A percentile compares a stretch with the other conserved stretches of the same genome.
phyloP scores from a whole-genome alignment of 2,888 invertebrate genomes.

The Archaeoteleia sp. region DNA sequence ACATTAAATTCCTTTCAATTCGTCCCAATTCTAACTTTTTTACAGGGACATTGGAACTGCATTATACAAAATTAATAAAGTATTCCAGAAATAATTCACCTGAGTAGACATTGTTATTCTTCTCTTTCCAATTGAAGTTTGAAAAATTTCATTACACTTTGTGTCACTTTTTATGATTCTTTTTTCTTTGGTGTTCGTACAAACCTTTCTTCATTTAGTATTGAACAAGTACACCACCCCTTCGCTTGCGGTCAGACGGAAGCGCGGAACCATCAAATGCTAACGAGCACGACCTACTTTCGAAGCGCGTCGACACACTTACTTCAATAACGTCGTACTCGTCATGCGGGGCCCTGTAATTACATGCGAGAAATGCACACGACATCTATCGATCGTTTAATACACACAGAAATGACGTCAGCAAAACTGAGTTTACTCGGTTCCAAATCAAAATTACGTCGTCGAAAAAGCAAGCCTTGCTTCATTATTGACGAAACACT shows the following conservation, averaged over 20 bases:
- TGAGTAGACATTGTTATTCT: too few relatives aligned
- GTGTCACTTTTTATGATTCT: neutral
- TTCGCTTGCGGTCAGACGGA: slow-evolving; percentile 34
- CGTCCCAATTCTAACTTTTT: too few relatives aligned
- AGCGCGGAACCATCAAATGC: slow-evolving; percentile 56
- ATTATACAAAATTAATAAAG: too few relatives aligned
- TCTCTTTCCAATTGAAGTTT: too few relatives aligned
- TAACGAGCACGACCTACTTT: slow-evolving; percentile 68
- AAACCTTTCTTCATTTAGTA: slow-evolving; percentile 4
- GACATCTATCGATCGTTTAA: slow-evolving; percentile 45
- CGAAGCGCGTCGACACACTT: slow-evolving; percentile 50
- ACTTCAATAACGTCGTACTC: slow-evolving; percentile 39
- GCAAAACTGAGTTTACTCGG: slow-evolving; percentile 27
- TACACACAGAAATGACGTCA: slow-evolving; percentile 43
- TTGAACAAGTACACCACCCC: slow-evolving; percentile 6
- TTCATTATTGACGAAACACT: slow-evolving; percentile 32
- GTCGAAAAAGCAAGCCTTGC: slow-evolving; percentile 34
- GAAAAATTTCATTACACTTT: too few relatives aligned
- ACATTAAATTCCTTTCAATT: too few relatives aligned
- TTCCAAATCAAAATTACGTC: slow-evolving; percentile 42
- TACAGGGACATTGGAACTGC: too few relatives aligned
- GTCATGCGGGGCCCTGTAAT: slow-evolving; percentile 40
- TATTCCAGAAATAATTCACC: too few relatives aligned
- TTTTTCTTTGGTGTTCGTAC: neutral
- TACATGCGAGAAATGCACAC: slow-evolving; percentile 42